Percentiles rank a stretch among this genome's conserved stretches.
phyloP scores from a whole-genome alignment of 1,140 invertebrate genomes.

The Cyclina sinensis region DNA sequence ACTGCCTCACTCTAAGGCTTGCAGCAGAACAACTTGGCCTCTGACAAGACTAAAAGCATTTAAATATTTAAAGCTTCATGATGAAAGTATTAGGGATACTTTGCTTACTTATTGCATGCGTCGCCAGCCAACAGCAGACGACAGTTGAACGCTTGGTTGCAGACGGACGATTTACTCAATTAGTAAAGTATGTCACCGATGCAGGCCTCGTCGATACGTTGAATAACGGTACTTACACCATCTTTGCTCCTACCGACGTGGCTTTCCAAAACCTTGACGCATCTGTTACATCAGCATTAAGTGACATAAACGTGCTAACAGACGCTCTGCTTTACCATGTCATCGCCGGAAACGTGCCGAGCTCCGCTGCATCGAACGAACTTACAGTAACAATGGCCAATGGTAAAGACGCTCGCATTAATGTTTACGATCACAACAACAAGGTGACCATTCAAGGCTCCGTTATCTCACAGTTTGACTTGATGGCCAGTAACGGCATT shows the following conservation, averaged over 20 bases:
- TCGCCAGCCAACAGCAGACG: background rate
- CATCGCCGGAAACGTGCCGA: slow-evolving; percentile 81
- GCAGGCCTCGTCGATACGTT: background rate
- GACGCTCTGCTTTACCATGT: slow-evolving; percentile 92
- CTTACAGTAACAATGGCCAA: background rate
- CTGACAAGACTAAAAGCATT: no score
- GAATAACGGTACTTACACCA: slow-evolving; percentile 89
- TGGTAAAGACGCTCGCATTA: slow-evolving; percentile 18
- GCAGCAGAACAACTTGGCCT: no score
- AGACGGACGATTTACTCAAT: background rate
- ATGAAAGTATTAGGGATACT: background rate
- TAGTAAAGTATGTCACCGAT: background rate
- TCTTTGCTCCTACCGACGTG: slow-evolving; percentile 94
- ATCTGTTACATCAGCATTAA: slow-evolving; percentile 89
- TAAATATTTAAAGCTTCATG: no score
- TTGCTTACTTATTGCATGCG: background rate
- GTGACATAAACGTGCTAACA: slow-evolving; percentile 89
- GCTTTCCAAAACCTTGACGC: slow-evolving; percentile 91
- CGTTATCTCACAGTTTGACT: slow-evolving; percentile 28
- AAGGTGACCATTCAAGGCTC: slow-evolving; percentile 41
- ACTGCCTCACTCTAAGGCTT: no score
- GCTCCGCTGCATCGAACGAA: slow-evolving; percentile 48
- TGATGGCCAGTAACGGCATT: slow-evolving; percentile 35
- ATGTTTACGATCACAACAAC: slow-evolving; percentile 45
- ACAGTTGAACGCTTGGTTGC: slow-evolving; percentile 6